Conservation (phyloP, 2,888 invertebrate species). For the Rotaria macrura region DNA sequence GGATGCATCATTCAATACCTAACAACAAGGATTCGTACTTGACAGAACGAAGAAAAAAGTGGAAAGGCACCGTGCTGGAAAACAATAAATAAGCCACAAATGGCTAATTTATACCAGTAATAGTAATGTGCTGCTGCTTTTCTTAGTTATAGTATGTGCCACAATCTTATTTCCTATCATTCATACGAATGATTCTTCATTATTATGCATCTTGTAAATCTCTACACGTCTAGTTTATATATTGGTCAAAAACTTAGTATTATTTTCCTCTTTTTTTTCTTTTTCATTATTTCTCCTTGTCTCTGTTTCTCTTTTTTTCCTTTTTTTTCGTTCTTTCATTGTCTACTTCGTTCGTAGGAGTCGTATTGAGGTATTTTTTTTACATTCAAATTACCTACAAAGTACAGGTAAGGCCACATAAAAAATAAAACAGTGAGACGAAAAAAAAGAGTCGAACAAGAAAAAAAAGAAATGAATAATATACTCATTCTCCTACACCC, state of each 20-base stretch:
- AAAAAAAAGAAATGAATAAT: neutral
- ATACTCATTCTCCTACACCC: neutral
- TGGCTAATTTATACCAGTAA: neutral
- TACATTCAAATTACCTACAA: neutral
- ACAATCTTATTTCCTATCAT: neutral
- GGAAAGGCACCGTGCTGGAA: neutral
- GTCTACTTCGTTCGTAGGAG: neutral
- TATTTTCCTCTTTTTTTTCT: neutral
- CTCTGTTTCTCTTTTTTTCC: neutral
- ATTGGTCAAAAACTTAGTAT: neutral
- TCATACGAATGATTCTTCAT: neutral
- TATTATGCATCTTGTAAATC: neutral
- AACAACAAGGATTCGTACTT: slow-evolving; percentile 4
- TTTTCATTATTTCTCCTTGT: neutral
- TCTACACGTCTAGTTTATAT: neutral
- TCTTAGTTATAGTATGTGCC: neutral
- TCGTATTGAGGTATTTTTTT: neutral
- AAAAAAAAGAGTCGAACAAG: neutral
- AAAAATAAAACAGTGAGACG: neutral
- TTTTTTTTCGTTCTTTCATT: neutral
- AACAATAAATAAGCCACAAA: neutral
- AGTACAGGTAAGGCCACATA: neutral
- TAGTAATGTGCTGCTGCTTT: neutral
- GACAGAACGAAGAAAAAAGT: neutral
- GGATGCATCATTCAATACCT: neutral